These are phyloP conservation scores for Volucella bombylans DNA, from an alignment of 2,888 invertebrate genomes.

Conservation along the genomic window DNA sequence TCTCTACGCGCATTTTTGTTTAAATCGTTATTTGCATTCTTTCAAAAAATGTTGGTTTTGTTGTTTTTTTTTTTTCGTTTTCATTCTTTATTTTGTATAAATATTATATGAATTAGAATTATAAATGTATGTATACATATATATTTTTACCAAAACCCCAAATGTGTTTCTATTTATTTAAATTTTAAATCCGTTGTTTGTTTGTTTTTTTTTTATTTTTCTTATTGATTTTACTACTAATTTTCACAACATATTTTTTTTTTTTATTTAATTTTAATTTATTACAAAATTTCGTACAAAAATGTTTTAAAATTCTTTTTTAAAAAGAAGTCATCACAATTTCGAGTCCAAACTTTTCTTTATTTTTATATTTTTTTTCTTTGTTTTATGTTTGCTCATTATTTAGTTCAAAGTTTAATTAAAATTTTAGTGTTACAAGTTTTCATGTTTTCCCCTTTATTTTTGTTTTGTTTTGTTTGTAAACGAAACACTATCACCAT, in stretches of 20 bases:
- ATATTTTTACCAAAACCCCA: constrained; percentile 41
- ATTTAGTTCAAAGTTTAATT: constrained; percentile 28
- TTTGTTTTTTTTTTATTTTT: not conserved
- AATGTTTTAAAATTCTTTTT: constrained; percentile 63
- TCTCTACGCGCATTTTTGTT: constrained; percentile 55
- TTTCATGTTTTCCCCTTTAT: constrained; percentile 22
- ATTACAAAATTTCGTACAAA: constrained; percentile 70
- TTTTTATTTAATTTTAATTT: constrained; percentile 22
- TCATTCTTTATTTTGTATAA: constrained; percentile 35
- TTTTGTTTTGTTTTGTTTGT: constrained; percentile 16
- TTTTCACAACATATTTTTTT: constrained; percentile 55
- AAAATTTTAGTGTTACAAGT: not conserved
- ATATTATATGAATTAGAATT: constrained; percentile 61
- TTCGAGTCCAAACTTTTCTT: constrained; percentile 66
- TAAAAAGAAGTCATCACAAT: constrained; percentile 73
- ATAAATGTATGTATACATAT: constrained; percentile 56
- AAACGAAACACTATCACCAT: constrained; percentile 68
- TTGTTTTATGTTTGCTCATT: constrained; percentile 1
- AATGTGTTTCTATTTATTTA: constrained; percentile 35
- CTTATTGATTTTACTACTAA: constrained; percentile 24
- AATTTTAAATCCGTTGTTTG: constrained; percentile 28
- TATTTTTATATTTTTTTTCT: constrained; percentile 10
- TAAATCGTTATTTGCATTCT: constrained; percentile 22
- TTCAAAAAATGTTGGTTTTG: constrained; percentile 14
- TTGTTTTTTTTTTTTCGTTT: constrained; percentile 20